Conservation (phyloP, 1,140 invertebrate species). For the Lepidurus couesii region DNA sequence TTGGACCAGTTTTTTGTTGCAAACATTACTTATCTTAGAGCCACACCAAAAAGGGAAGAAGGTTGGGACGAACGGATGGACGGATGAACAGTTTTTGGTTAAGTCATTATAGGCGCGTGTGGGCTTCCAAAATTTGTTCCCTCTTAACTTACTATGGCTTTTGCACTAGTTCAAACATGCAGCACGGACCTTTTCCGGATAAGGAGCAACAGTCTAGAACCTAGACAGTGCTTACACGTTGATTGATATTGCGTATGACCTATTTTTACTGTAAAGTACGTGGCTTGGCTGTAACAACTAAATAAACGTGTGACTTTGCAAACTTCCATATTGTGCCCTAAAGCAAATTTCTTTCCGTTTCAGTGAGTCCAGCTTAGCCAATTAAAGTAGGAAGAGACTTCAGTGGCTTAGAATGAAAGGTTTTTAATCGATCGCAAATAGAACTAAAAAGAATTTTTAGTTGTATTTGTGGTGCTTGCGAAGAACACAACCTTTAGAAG, state of each 20-base stretch:
- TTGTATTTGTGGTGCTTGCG: no score
- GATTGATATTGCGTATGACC: conserved; percentile 16
- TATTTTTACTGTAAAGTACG: background rate
- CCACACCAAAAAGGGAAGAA: background rate
- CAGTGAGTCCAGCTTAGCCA: no score
- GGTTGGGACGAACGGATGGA: background rate
- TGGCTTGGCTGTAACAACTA: background rate
- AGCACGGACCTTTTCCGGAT: no score
- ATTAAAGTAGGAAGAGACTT: no score
- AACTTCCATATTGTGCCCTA: background rate
- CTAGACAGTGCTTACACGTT: background rate
- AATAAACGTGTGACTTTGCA: background rate
- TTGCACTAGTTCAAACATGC: background rate
- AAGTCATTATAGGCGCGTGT: conserved; percentile 13
- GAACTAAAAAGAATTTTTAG: no score
- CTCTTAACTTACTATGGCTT: background rate
- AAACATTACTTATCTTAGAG: background rate
- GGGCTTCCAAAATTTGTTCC: background rate
- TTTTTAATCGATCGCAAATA: no score
- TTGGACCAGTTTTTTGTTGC: no score
- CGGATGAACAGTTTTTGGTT: background rate
- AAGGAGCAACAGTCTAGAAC: no score
- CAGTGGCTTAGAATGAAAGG: no score
- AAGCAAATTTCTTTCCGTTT: no score
- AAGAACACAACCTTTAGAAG: no score